phyloP scores from a whole-genome alignment of 1,140 invertebrate species.

The Magallana angulata region DNA sequence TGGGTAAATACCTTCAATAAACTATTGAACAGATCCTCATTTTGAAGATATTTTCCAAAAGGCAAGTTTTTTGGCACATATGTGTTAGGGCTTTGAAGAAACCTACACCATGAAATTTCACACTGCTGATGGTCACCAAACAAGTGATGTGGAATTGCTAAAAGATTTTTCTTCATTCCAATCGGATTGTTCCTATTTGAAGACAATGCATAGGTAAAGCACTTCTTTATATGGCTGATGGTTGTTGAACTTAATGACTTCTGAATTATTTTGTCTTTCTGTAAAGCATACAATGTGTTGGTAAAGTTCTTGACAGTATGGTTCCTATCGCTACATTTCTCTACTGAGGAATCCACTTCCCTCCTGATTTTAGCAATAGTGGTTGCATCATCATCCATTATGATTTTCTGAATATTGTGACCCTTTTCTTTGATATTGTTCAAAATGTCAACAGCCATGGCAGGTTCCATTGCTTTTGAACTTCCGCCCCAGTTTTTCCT shows the following conservation, averaged over 20 bases:
- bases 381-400: conserved; percentile 52
- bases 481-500: conserved; percentile 44
- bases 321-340: conserved; percentile 43
- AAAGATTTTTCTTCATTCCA: neutral
- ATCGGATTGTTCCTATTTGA: conserved; percentile 37
- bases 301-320: conserved; percentile 46
- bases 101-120: conserved; percentile 39
- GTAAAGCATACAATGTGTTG: conserved; percentile 41
- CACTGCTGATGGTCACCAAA: conserved; percentile 42
- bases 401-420: conserved; percentile 8
- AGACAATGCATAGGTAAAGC: conserved; percentile 40
- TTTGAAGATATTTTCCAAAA: conserved; percentile 34
- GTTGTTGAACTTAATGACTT: conserved; percentile 34
- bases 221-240: conserved; percentile 39
- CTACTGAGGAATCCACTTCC: neutral
- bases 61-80: conserved; percentile 22
- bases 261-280: conserved; percentile 42
- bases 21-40: neutral
- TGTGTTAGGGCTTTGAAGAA: conserved; percentile 29
- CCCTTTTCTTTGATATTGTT: conserved; percentile 33
- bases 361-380: conserved; percentile 42
- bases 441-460: conserved; percentile 26
- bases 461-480: conserved; percentile 49
- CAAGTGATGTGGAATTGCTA: conserved; percentile 36
- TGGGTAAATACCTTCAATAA: conserved; percentile 6